A percentile compares a stretch with the other conserved stretches of the same genome.
These are phyloP conservation scores for Heterotis niloticus DNA, from an alignment of 2,113 vertebrate genomes.

Conservation along the genomic window DNA sequence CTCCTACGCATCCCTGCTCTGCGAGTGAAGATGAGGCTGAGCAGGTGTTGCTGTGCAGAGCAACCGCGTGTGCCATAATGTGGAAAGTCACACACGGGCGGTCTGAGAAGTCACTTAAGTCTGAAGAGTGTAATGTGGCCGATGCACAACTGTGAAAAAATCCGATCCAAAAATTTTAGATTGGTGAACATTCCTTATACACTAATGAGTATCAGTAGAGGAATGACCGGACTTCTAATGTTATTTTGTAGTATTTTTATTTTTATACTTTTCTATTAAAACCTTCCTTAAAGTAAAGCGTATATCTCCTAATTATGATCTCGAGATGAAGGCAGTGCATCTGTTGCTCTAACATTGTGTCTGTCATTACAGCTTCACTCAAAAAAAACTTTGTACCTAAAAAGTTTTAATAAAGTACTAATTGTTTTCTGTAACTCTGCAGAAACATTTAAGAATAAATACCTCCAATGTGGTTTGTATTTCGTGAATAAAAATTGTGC, in stretches of 20 bases:
- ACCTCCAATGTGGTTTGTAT: slow-evolving; percentile 4
- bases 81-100: slow-evolving; percentile 22
- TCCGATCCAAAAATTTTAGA: too few species aligned
- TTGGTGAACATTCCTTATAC: too few species aligned
- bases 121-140: neutral
- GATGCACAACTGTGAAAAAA: neutral
- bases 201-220: slow-evolving; percentile 21
- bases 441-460: neutral
- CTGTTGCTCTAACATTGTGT: slow-evolving; percentile 38
- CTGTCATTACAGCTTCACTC: slow-evolving; percentile 34
- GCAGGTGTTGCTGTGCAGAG: neutral
- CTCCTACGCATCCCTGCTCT: neutral
- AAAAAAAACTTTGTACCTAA: slow-evolving; percentile 15
- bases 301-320: slow-evolving; percentile 26
- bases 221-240: slow-evolving; percentile 3
- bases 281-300: slow-evolving; percentile 5
- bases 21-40: neutral
- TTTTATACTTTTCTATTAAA: neutral
- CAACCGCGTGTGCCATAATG: slow-evolving; percentile 20
- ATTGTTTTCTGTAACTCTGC: slow-evolving; percentile 6
- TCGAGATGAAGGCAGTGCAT: slow-evolving; percentile 31
- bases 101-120: slow-evolving; percentile 24
- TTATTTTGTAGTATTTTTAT: slow-evolving; percentile 19
- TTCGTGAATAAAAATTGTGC: neutral
- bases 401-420: slow-evolving; percentile 20